phyloP scores from a whole-genome alignment of 2,888 invertebrate genomes.

The Seira sanloemensis region DNA sequence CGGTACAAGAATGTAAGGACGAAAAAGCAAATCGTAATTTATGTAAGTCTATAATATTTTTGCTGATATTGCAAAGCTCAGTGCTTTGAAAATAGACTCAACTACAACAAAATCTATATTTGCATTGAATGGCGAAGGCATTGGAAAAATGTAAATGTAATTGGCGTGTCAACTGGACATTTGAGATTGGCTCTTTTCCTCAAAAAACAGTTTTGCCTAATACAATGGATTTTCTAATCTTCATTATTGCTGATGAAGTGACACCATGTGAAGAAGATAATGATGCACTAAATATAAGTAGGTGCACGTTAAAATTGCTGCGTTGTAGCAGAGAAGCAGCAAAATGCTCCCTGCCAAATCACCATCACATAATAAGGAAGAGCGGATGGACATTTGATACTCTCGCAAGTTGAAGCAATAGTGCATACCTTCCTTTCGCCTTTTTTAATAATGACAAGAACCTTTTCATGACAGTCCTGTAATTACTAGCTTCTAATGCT shows the following conservation, averaged over 20 bases:
- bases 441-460: conserved; percentile 43
- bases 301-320: neutral
- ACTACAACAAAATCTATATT: too few species aligned
- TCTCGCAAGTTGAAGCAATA: too few species aligned
- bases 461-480: conserved; percentile 56
- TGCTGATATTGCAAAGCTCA: too few species aligned
- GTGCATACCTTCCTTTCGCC: neutral
- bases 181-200: conserved; percentile 17
- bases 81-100: too few species aligned
- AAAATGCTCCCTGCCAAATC: neutral
- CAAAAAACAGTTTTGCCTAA: conserved; percentile 4
- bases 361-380: neutral
- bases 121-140: too few species aligned
- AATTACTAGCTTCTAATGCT: conserved; percentile 42
- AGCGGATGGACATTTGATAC: neutral
- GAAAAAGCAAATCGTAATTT: too few species aligned
- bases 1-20: too few species aligned
- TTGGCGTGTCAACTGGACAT: conserved; percentile 60
- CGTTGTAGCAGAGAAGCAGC: neutral
- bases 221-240: conserved; percentile 33
- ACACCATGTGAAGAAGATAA: neutral
- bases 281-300: neutral
- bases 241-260: conserved; percentile 19
- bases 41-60: too few species aligned
- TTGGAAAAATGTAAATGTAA: conserved; percentile 33